Conservation (phyloP, 2,797 vertebrate genomes). For the Artibeus lituratus region DNA sequence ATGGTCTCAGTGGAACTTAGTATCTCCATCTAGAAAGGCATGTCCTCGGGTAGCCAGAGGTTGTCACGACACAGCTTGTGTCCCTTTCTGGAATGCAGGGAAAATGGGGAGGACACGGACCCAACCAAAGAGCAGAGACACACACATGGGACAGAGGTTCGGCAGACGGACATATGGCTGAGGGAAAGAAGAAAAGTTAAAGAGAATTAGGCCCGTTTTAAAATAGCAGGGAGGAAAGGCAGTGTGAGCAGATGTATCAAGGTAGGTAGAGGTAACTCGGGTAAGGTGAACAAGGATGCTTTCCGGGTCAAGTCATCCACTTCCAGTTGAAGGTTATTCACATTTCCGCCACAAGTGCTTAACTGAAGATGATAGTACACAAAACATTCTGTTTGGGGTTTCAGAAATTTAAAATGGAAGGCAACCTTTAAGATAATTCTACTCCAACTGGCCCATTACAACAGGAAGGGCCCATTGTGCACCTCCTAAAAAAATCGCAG, state of each 20-base stretch:
- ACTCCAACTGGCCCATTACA: neutral
- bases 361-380: neutral
- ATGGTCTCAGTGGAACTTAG: neutral
- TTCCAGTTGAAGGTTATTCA: neutral
- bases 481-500: neutral
- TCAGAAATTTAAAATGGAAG: constrained; percentile 7
- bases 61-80: neutral
- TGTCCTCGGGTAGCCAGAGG: neutral
- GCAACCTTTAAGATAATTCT: neutral
- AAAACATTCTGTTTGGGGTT: neutral
- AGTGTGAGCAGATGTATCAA: neutral
- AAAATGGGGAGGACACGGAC: neutral
- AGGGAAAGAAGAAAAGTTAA: neutral
- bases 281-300: neutral
- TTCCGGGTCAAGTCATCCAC: neutral
- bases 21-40: neutral
- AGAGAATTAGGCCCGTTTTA: neutral
- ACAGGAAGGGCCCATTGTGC: neutral
- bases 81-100: neutral
- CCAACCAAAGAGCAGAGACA: neutral
- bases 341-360: neutral
- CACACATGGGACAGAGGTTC: neutral
- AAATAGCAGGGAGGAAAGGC: neutral
- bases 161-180: neutral
- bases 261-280: neutral